Evolutionary conservation across 2,888 invertebrate species (phyloP).

Genomic region (Suillia variegata): DNA sequence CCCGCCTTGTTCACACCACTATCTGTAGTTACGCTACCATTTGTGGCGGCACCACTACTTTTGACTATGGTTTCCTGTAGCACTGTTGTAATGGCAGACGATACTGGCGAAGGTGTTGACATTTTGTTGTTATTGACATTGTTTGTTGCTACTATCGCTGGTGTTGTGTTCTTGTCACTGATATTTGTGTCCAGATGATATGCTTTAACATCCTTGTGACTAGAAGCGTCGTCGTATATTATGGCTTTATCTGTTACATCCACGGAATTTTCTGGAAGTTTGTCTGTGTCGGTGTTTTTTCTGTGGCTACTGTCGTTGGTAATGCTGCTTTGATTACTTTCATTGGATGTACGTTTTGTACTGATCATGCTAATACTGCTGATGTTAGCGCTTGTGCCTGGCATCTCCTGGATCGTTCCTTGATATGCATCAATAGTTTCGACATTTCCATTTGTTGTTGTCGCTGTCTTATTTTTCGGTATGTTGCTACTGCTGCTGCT

Average conservation of each 20-base stretch:
- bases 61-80: conserved; percentile 14
- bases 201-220: no score
- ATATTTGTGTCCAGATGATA: no score
- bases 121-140: conserved; percentile 26
- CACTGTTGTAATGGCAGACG: not conserved
- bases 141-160: conserved; percentile 25
- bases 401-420: conserved; percentile 46
- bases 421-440: no score
- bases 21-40: conserved; percentile 21
- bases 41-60: conserved; percentile 21
- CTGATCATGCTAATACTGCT: conserved; percentile 51
- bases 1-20: conserved; percentile 44
- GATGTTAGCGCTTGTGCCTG: conserved; percentile 48
- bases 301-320: conserved; percentile 29
- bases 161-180: conserved; percentile 21
- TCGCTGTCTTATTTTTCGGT: conserved; percentile 17
- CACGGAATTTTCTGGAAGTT: conserved; percentile 24
- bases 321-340: conserved; percentile 37
- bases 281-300: conserved; percentile 28
- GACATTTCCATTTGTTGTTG: not conserved
- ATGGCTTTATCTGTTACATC: conserved; percentile 42
- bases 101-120: conserved; percentile 29
- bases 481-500: conserved; percentile 6
- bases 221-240: no score
- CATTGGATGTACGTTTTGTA: conserved; percentile 39